A percentile compares a stretch with the other conserved stretches of the same genome.
phyloP scores from a whole-genome alignment of 2,797 vertebrate species.

The Petrocephalus sullivani region DNA sequence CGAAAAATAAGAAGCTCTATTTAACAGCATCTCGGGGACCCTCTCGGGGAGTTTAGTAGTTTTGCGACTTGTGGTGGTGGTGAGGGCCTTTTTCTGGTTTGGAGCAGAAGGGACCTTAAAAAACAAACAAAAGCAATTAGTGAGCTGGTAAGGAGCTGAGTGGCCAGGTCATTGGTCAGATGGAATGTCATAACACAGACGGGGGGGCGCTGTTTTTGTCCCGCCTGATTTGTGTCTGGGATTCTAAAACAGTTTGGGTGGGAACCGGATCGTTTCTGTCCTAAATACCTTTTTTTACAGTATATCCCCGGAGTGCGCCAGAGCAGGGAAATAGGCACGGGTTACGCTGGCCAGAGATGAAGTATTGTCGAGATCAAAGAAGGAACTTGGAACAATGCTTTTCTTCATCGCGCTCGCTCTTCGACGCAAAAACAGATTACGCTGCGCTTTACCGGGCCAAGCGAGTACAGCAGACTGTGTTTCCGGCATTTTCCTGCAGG shows the following conservation, averaged over 20 bases:
- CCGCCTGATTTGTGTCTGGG: background rate
- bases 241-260: slow-evolving; percentile 9
- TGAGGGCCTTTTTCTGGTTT: slow-evolving; percentile 29
- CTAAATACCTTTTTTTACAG: slow-evolving; percentile 46
- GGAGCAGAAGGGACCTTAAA: slow-evolving; percentile 39
- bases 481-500: background rate
- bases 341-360: slow-evolving; percentile 23
- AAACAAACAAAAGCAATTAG: slow-evolving; percentile 57
- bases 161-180: slow-evolving; percentile 47
- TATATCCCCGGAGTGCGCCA: slow-evolving; percentile 47
- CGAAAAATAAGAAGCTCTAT: slow-evolving; percentile 50
- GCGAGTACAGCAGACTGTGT: slow-evolving; percentile 42
- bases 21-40: slow-evolving; percentile 42
- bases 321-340: slow-evolving; percentile 33
- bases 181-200: slow-evolving; percentile 53
- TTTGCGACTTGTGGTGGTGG: slow-evolving; percentile 33
- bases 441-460: slow-evolving; percentile 30
- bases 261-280: background rate
- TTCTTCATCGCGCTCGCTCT: slow-evolving; percentile 50
- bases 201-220: slow-evolving; percentile 38
- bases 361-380: slow-evolving; percentile 49
- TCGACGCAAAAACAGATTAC: slow-evolving; percentile 31
- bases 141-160: slow-evolving; percentile 33
- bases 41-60: slow-evolving; percentile 38
- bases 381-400: slow-evolving; percentile 59